These are phyloP conservation scores for Lota lota DNA, from an alignment of 2,113 vertebrate species.

Conservation along the genomic window DNA sequence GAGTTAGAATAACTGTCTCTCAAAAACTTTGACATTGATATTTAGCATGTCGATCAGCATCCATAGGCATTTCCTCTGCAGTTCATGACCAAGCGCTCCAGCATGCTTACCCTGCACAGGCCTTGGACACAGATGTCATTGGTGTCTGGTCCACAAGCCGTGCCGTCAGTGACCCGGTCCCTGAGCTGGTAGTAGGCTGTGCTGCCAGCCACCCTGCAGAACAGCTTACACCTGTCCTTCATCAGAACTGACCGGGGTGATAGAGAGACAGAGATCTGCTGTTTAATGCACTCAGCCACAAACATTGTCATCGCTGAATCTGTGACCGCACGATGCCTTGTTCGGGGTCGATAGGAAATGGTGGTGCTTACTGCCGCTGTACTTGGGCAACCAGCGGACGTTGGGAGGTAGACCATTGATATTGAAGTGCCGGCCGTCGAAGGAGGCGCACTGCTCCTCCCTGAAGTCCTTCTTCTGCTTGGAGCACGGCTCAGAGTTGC, in stretches of 20 bases:
- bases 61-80: background rate
- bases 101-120: slow-evolving; percentile 85
- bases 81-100: background rate
- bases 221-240: slow-evolving; percentile 98
- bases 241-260: slow-evolving; percentile 81
- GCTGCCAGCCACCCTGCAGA: slow-evolving; percentile 92
- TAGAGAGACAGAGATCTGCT: background rate
- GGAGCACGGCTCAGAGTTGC: slow-evolving; percentile 91
- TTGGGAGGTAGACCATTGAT: slow-evolving; percentile 94
- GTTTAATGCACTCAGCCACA: no score
- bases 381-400: slow-evolving; percentile 97
- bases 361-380: slow-evolving; percentile 91
- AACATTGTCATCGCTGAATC: background rate
- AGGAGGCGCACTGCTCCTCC: slow-evolving; percentile 91
- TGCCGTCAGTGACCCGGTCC: slow-evolving; percentile 94
- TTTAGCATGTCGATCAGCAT: no score
- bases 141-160: slow-evolving; percentile 92
- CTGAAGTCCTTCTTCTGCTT: slow-evolving; percentile 92
- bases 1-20: no score
- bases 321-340: background rate
- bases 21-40: no score
- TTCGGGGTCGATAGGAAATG: background rate
- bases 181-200: slow-evolving; percentile 97
- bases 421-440: slow-evolving; percentile 95
- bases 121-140: slow-evolving; percentile 98